Evolutionary conservation across 1,140 invertebrate species (phyloP).

Genomic region (Cydia amplana): DNA sequence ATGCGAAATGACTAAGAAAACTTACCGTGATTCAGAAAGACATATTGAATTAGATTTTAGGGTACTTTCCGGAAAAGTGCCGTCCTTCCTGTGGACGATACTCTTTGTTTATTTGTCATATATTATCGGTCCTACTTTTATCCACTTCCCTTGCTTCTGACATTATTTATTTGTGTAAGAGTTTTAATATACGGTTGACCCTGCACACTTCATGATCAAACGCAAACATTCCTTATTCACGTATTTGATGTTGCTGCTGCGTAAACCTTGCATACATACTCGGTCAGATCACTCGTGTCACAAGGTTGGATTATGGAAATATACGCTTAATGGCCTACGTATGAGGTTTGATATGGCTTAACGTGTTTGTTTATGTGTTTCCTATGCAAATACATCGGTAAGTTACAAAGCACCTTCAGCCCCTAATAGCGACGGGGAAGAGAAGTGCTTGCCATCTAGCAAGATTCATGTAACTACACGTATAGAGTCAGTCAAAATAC

Average conservation of each 20-base stretch:
- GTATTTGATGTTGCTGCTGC: not conserved
- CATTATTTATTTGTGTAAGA: not conserved
- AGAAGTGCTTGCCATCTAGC: not conserved
- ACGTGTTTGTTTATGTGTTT: slow-evolving; percentile 7
- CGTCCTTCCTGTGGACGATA: no score
- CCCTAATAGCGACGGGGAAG: not conserved
- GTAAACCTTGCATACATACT: slow-evolving; percentile 11
- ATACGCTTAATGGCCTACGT: not conserved
- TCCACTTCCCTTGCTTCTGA: no score
- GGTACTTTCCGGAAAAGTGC: no score
- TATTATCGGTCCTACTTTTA: no score
- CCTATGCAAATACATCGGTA: slow-evolving; percentile 20
- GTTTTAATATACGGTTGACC: not conserved
- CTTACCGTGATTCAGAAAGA: no score
- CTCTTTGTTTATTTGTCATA: no score
- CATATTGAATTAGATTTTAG: no score
- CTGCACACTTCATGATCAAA: not conserved
- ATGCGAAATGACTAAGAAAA: no score
- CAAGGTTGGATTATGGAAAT: not conserved
- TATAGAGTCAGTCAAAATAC: not conserved
- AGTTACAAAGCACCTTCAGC: slow-evolving; percentile 6
- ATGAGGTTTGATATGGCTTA: not conserved
- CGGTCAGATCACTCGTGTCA: slow-evolving; percentile 2
- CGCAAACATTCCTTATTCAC: not conserved
- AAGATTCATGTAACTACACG: not conserved